Conservation (phyloP, 2,888 invertebrate genomes). For the Hirtodrosophila trivittata region DNA sequence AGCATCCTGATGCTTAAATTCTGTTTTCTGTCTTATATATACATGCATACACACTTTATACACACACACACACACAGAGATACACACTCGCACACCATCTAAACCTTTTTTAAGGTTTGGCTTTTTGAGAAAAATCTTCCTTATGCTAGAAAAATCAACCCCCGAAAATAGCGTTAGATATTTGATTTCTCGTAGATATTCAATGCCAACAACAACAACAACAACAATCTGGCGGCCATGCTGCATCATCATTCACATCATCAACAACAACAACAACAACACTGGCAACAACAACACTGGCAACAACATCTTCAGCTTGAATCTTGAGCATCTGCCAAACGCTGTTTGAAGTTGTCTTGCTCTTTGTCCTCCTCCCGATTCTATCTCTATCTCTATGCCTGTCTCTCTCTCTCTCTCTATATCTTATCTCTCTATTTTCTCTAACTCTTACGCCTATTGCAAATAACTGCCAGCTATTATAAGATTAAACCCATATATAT, state of each 20-base stretch:
- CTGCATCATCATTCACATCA: constrained; percentile 39
- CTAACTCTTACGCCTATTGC: constrained; percentile 4
- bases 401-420: constrained; percentile 1
- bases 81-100: constrained; percentile 9
- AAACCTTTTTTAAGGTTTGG: constrained; percentile 51
- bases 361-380: neutral
- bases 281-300: constrained; percentile 1
- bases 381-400: neutral
- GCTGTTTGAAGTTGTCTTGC: constrained; percentile 5
- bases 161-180: constrained; percentile 67
- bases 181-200: constrained; percentile 54
- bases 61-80: constrained; percentile 11
- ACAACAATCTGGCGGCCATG: constrained; percentile 44
- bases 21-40: constrained; percentile 46
- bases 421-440: neutral
- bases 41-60: constrained; percentile 40
- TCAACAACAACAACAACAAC: neutral
- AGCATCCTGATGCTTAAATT: constrained; percentile 70
- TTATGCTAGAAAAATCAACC: constrained; percentile 60
- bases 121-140: constrained; percentile 29
- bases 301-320: constrained; percentile 15
- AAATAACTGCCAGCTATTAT: constrained; percentile 8
- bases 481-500: neutral
- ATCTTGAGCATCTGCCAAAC: constrained; percentile 58
- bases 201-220: constrained; percentile 33